Evolutionary conservation across 2,888 invertebrate species (phyloP).

Genomic region (Zygothrica quintamaculata): DNA sequence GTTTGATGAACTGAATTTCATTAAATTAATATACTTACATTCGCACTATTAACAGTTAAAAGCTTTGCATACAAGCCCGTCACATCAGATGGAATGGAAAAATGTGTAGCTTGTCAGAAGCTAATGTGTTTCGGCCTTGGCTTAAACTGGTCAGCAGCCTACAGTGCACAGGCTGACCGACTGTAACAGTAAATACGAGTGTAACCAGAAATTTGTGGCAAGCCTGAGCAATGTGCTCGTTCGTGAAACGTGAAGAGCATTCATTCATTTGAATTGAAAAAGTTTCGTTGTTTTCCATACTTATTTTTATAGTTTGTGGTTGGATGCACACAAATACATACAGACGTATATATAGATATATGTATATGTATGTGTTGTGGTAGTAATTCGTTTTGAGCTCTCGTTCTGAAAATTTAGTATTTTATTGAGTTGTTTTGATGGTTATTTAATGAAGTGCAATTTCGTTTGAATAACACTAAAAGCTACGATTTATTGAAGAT

Average conservation of each 20-base stretch:
- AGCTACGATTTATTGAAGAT: constrained; percentile 58
- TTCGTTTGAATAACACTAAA: constrained; percentile 58
- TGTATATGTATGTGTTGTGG: constrained; percentile 6
- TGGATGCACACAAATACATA: constrained; percentile 5
- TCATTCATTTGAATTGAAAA: constrained; percentile 73
- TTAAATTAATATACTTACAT: constrained; percentile 59
- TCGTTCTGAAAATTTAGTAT: constrained; percentile 62
- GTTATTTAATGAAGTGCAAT: constrained; percentile 77
- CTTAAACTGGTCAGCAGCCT: not conserved
- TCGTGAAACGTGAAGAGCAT: constrained; percentile 33
- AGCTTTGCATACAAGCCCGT: constrained; percentile 49
- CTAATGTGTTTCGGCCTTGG: constrained; percentile 1
- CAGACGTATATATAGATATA: constrained; percentile 9
- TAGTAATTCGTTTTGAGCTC: constrained; percentile 52
- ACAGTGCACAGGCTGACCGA: too few species aligned
- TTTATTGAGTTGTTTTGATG: constrained; percentile 80
- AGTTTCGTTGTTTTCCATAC: constrained; percentile 63
- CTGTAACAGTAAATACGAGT: constrained; percentile 36
- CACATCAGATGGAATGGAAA: constrained; percentile 24
- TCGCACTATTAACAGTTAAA: constrained; percentile 36
- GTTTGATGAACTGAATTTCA: constrained; percentile 68
- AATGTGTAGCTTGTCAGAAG: constrained; percentile 3
- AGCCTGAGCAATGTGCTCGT: constrained; percentile 42
- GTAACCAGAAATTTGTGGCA: constrained; percentile 41
- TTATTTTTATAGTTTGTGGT: constrained; percentile 50